Evolutionary conservation across 2,888 invertebrate species (phyloP).

Genomic region (Microchrysa polita): DNA sequence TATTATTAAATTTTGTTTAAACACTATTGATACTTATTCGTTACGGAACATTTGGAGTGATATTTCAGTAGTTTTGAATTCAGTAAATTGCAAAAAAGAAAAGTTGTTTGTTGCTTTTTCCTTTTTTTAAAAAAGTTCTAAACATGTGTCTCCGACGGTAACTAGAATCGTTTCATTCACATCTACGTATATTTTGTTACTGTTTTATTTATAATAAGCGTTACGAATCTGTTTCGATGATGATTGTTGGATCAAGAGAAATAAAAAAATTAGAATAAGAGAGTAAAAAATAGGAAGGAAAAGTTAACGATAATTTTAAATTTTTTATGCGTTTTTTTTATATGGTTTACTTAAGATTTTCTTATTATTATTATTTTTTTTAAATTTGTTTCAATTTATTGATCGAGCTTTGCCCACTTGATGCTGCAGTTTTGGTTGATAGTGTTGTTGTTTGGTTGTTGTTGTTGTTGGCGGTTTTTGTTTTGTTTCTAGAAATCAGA

Average conservation of each 20-base stretch:
- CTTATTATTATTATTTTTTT: too few relatives aligned
- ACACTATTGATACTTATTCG: constrained; percentile 5
- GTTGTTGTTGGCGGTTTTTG: not conserved
- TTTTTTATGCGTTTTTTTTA: constrained; percentile 37
- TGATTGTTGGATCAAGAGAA: constrained; percentile 34
- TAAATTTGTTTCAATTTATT: constrained; percentile 23
- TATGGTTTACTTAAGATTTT: not conserved
- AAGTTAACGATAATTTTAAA: constrained; percentile 26
- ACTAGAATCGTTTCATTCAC: constrained; percentile 45
- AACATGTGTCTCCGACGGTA: constrained; percentile 36
- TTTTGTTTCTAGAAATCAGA: constrained; percentile 42
- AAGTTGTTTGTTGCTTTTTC: not conserved
- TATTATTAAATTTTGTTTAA: too few relatives aligned
- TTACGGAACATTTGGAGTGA: constrained; percentile 18
- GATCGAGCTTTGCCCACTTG: constrained; percentile 22
- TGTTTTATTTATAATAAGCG: constrained; percentile 10
- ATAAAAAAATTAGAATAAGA: not conserved
- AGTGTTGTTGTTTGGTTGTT: constrained; percentile 43
- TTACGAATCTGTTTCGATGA: not conserved
- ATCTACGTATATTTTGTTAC: constrained; percentile 33
- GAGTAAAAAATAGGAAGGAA: constrained; percentile 46
- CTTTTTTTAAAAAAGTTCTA: constrained; percentile 33
- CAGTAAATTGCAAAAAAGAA: constrained; percentile 25
- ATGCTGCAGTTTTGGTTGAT: constrained; percentile 32
- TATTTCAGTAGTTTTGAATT: constrained; percentile 4